Evolutionary conservation across 2,888 invertebrate species (phyloP), one percentile per base, ranked within the genome.

Genomic region (Rhodophaea formosa): DNA sequence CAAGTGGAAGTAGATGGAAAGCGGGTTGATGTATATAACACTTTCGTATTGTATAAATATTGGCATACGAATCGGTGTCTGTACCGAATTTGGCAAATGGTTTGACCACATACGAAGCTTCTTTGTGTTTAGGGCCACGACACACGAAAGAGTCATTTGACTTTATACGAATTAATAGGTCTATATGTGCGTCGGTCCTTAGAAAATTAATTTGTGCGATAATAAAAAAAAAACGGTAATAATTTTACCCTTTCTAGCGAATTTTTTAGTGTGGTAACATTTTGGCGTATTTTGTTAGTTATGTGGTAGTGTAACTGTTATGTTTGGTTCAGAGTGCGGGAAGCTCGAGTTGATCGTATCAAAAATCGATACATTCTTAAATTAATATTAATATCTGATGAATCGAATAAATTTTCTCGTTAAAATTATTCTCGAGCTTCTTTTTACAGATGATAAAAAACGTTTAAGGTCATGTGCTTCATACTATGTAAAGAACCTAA

Each of bases 1-100:
- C 66, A 73, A 73, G 76, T 75, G 82, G 77, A 56, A 78, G 75
- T 80, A 79, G 72, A 74, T 65, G 66, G 80, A 70, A 51, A 72
- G 87, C 85, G 89, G 88, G 89, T 88, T 86, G 86, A 71, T 88
- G 89, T 88, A 88, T 80, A 86, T 87, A 82, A 73, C 61, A 74
- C 65, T 70, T 35, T 66, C 53, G 32, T 67, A 66, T 68, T 74
- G 71, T 79, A 74, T 71, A 68, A n/a, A 67, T 73, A 73, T 72
- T 72, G 72, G 74, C 75, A 73, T 75, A 74, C 68, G 71, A 68
- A 58, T 64, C 54, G 58, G 61, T 60, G 73, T 74, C 58, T 68
- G 66, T 57, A 47, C 66, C 70, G 74, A 75, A 73, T 76, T 75
- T 71, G 78, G 78, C 75, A 76, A 80, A 81, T 87, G 87, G 88